Conservation (phyloP, 2,797 vertebrate species). For the Chiroxiphia lanceolata region DNA sequence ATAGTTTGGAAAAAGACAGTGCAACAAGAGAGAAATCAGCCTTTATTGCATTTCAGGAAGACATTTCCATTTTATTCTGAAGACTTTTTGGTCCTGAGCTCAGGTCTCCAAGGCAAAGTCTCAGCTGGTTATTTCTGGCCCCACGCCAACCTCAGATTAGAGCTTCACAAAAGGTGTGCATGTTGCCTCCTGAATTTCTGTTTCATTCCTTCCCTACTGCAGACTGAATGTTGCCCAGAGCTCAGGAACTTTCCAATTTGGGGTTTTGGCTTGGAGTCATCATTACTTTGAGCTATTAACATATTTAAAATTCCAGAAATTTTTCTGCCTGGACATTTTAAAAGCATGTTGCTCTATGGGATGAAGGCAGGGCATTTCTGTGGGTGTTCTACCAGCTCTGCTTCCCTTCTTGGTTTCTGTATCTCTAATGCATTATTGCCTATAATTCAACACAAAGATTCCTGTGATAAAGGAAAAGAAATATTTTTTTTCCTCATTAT, state of each 20-base stretch:
- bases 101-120: neutral
- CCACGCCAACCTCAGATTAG: neutral
- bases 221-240: neutral
- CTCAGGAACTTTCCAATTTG: conserved; percentile 17
- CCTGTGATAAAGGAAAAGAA: neutral
- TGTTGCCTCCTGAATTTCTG: neutral
- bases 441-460: neutral
- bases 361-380: neutral
- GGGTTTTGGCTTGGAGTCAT: neutral
- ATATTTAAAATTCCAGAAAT: conserved; percentile 20
- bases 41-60: neutral
- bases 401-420: neutral
- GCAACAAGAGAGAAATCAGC: neutral
- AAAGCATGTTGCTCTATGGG: neutral
- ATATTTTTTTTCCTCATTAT: neutral
- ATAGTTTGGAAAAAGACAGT: conserved; percentile 1
- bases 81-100: neutral
- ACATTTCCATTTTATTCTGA: neutral
- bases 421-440: neutral
- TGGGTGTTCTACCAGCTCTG: neutral
- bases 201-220: neutral
- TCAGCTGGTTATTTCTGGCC: neutral
- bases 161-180: neutral
- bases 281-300: neutral
- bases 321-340: neutral